phyloP scores from a whole-genome alignment of 1,140 invertebrate species.

The Antheraea pernyi region DNA sequence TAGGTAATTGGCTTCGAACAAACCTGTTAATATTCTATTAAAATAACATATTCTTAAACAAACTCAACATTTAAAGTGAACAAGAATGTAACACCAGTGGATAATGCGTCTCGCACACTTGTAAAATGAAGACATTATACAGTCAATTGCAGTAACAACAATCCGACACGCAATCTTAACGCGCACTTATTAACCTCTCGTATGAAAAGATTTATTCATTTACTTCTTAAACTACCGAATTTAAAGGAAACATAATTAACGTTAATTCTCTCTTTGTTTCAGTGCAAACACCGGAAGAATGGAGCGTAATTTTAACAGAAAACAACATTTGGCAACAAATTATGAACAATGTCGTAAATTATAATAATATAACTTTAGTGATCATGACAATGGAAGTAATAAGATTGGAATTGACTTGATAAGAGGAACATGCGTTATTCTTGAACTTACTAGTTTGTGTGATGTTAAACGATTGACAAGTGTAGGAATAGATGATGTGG shows the following conservation, averaged over 20 bases:
- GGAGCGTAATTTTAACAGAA: constrained; percentile 17
- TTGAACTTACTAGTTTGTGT: constrained; percentile 29
- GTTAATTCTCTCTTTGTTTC: constrained; percentile 54
- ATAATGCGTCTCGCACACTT: constrained; percentile 40
- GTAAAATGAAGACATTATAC: constrained; percentile 60
- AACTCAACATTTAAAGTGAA: constrained; percentile 1
- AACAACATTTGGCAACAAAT: constrained; percentile 20
- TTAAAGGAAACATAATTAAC: constrained; percentile 38
- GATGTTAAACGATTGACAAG: constrained; percentile 18
- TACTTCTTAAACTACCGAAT: constrained; percentile 42
- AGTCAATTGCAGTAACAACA: constrained; percentile 48
- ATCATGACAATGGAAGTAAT: constrained; percentile 50
- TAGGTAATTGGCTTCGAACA: not conserved
- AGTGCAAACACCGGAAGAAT: constrained; percentile 44
- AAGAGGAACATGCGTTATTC: constrained; percentile 20
- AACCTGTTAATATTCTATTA: not conserved
- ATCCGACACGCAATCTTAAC: constrained; percentile 46
- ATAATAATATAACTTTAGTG: constrained; percentile 24
- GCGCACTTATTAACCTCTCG: constrained; percentile 39
- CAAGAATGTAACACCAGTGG: constrained; percentile 10
- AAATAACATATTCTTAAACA: constrained; percentile 12
- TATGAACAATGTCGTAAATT: constrained; percentile 37
- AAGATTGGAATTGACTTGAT: constrained; percentile 66
- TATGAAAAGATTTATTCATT: constrained; percentile 40
- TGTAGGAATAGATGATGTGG: constrained; percentile 30